Evolutionary conservation across 2,888 invertebrate species (phyloP).

Genomic region (Tipula unca): DNA sequence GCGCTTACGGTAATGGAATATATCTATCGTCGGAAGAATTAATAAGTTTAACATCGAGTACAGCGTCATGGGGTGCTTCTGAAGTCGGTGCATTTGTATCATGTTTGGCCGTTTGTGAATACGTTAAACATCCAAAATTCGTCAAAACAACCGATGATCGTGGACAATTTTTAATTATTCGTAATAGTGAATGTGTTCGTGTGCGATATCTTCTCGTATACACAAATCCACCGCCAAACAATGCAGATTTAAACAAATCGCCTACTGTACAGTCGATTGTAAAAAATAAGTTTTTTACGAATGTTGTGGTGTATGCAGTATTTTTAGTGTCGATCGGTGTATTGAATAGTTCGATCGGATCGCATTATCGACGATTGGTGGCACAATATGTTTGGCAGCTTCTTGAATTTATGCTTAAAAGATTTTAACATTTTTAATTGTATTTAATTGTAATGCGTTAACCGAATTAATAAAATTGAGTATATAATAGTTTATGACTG

Average conservation of each 20-base stretch:
- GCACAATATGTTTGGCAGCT: neutral
- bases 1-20: slow-evolving; percentile 62
- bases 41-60: slow-evolving; percentile 62
- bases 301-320: slow-evolving; percentile 54
- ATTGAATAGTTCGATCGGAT: slow-evolving; percentile 52
- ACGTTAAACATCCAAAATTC: slow-evolving; percentile 60
- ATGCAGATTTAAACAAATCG: neutral
- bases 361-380: slow-evolving; percentile 43
- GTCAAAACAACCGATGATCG: slow-evolving; percentile 47
- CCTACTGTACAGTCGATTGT: slow-evolving; percentile 45
- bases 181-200: slow-evolving; percentile 65
- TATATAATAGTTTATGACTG: too few species aligned
- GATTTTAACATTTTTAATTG: neutral
- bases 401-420: neutral
- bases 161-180: slow-evolving; percentile 63
- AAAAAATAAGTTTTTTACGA: slow-evolving; percentile 51
- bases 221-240: slow-evolving; percentile 30
- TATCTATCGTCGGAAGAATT: slow-evolving; percentile 67
- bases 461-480: too few species aligned
- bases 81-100: slow-evolving; percentile 63
- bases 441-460: neutral
- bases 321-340: slow-evolving; percentile 55
- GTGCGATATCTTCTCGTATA: slow-evolving; percentile 70
- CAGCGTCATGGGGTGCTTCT: slow-evolving; percentile 68
- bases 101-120: slow-evolving; percentile 72